phyloP scores from a whole-genome alignment of 2,888 invertebrate species.

The Ochropleura leucogaster region DNA sequence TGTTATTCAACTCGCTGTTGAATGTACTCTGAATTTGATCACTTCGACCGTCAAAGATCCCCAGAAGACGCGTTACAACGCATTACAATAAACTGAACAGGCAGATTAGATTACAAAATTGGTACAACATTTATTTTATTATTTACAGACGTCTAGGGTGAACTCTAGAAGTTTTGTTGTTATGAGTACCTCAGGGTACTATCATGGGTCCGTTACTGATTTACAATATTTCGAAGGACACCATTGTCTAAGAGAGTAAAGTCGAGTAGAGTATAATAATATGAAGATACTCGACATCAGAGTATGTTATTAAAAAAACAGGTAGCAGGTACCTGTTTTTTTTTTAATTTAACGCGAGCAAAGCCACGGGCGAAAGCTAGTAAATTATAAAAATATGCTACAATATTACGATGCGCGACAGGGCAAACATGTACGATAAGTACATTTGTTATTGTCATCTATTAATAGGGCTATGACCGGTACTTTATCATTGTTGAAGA shows the following conservation, averaged over 20 bases:
- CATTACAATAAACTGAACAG: neutral
- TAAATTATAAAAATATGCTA: too few species aligned
- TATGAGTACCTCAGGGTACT: neutral
- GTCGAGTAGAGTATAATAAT: too few species aligned
- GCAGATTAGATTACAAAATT: neutral
- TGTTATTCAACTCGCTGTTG: neutral
- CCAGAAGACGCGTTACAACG: neutral
- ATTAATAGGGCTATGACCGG: neutral
- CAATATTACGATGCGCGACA: too few species aligned
- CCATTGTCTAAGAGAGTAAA: too few species aligned
- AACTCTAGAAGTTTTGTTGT: neutral
- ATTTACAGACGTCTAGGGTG: too few species aligned
- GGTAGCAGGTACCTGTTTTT: too few species aligned
- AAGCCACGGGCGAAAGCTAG: too few species aligned
- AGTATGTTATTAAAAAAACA: too few species aligned
- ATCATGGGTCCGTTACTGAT: neutral
- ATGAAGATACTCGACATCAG: too few species aligned
- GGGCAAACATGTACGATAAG: neutral
- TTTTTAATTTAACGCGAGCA: too few species aligned
- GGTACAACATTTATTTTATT: neutral
- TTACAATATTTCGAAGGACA: neutral
- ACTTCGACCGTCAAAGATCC: neutral
- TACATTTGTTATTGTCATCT: too few species aligned
- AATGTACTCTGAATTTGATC: constrained; percentile 10
- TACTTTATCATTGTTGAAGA: neutral